These are phyloP conservation scores for Phymatocera aterrima DNA, from an alignment of 2,888 invertebrate genomes.

Conservation along the genomic window DNA sequence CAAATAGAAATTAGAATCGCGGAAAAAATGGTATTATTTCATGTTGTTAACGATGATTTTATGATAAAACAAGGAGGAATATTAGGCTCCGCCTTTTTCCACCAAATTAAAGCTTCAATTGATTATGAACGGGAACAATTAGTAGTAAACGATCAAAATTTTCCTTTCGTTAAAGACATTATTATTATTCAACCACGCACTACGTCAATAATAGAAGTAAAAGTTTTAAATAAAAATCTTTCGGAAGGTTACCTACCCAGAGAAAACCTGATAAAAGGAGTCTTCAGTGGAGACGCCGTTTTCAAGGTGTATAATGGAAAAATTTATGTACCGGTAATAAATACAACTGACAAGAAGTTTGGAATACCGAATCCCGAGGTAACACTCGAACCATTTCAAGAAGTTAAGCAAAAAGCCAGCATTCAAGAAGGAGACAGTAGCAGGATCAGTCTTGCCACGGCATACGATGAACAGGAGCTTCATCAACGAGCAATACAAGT, in stretches of 20 bases:
- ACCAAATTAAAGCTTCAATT: neutral
- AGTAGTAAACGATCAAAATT: too few relatives aligned
- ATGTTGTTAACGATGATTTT: neutral
- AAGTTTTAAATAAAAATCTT: neutral
- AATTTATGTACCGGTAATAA: neutral
- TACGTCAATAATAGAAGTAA: too few relatives aligned
- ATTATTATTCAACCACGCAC: too few relatives aligned
- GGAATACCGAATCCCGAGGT: too few relatives aligned
- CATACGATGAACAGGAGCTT: too few relatives aligned
- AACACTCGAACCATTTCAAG: too few relatives aligned
- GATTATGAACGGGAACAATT: neutral
- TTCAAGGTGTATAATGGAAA: neutral
- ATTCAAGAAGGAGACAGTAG: too few relatives aligned
- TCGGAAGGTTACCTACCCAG: neutral
- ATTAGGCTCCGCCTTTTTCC: neutral
- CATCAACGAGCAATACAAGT: too few relatives aligned
- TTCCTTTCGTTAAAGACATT: too few relatives aligned
- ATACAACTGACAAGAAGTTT: too few relatives aligned
- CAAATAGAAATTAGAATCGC: neutral
- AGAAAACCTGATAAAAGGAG: neutral
- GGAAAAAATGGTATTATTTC: neutral
- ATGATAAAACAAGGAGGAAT: neutral
- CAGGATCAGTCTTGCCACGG: too few relatives aligned
- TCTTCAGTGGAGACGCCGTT: neutral
- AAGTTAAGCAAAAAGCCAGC: too few relatives aligned